Percentiles rank a stretch among this genome's conserved stretches.
Conservation (phyloP, 2,888 invertebrate genomes). For the Anthrax anthrax region DNA sequence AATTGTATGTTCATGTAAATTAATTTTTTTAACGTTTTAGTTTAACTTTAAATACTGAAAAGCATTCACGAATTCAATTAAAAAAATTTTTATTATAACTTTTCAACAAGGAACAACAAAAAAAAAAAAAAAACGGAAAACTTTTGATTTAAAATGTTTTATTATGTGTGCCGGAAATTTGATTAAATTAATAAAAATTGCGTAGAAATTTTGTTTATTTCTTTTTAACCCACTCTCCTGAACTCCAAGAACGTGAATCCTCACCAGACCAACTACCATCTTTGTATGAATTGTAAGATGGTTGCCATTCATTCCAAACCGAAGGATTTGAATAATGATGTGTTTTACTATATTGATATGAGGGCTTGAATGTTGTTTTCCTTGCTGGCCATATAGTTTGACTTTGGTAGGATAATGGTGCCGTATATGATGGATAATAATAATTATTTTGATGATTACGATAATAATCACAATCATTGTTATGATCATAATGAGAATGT, state of each 20-base stretch:
- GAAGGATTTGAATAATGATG: neutral
- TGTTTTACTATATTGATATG: too few relatives aligned
- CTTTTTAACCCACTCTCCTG: neutral
- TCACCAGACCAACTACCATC: neutral
- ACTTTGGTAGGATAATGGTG: slow-evolving; percentile 36
- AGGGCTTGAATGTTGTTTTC: neutral
- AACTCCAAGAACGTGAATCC: neutral
- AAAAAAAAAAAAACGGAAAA: too few relatives aligned
- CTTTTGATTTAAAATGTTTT: too few relatives aligned
- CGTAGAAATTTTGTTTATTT: neutral
- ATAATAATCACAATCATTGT: neutral
- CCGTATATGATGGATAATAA: slow-evolving; percentile 8
- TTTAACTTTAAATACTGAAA: too few relatives aligned
- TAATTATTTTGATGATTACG: neutral
- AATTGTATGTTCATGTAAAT: too few relatives aligned
- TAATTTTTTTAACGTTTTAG: too few relatives aligned
- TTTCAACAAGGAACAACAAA: too few relatives aligned
- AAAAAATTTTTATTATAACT: too few relatives aligned
- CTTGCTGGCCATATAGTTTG: slow-evolving; percentile 26
- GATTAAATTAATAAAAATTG: too few relatives aligned
- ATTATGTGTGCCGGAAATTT: too few relatives aligned
- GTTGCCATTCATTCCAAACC: neutral
- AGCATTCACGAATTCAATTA: too few relatives aligned
- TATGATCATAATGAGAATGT: neutral
- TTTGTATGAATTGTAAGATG: neutral